Conservation (phyloP, 1,140 invertebrate species). For the Caenorhabditis remanei region DNA sequence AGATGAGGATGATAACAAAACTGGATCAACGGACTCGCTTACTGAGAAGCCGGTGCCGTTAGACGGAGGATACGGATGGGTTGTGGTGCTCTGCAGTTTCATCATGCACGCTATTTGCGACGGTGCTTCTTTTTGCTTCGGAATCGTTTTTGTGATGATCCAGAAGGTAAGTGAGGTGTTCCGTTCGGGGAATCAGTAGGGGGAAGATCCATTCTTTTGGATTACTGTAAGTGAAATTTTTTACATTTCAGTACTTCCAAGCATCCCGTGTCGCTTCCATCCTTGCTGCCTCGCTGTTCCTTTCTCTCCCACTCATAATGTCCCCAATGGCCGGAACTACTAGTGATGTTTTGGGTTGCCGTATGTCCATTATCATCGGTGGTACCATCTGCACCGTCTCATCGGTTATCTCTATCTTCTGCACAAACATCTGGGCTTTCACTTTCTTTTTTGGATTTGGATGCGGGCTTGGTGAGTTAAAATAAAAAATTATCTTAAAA, state of each 20-base stretch:
- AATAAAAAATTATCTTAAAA: background rate
- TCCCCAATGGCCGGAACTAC: constrained; percentile 33
- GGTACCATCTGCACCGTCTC: background rate
- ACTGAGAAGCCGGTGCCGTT: background rate
- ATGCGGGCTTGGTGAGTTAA: background rate
- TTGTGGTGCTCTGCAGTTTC: constrained; percentile 93
- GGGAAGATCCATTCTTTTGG: too few relatives aligned
- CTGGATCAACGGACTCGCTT: background rate
- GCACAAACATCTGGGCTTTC: background rate
- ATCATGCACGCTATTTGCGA: constrained; percentile 98
- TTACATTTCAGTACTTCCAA: constrained; percentile 39
- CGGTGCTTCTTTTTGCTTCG: constrained; percentile 81
- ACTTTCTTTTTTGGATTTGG: background rate
- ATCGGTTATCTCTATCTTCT: background rate
- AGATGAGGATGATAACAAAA: background rate
- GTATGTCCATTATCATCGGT: background rate
- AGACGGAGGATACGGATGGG: constrained; percentile 84
- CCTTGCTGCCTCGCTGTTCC: background rate
- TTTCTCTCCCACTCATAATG: constrained; percentile 27
- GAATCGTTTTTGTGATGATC: constrained; percentile 81
- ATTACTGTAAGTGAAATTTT: background rate
- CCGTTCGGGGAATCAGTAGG: too few relatives aligned
- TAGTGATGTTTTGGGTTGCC: constrained; percentile 41
- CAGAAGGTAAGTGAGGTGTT: background rate
- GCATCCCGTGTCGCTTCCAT: background rate